Base-by-base conservation (phyloP, 2,113 vertebrate species). In the Oreotragus oreotragus region DNA sequence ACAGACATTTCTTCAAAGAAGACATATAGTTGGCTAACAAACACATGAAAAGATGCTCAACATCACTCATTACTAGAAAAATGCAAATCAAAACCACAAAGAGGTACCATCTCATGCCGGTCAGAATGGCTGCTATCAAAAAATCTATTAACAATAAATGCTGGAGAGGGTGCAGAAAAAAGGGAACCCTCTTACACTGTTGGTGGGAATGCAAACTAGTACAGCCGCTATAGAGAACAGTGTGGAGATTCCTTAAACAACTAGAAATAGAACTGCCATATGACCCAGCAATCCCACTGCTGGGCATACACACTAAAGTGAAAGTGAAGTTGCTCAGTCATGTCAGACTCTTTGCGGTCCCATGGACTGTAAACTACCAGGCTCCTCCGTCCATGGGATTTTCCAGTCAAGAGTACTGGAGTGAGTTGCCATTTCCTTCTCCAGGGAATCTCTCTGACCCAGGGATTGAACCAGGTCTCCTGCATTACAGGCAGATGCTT, bases 291-390 rank as follows among this genome's bases (percentile, higher is more conserved):
- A 70, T 70, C n/a, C 64, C n/a, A 36, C 64, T 21, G n/a, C n/a
- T 21, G 8, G n/a, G 64, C 64, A 21, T 2, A 70, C 64, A 36
- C 9, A 70, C 9, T 0, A n/a, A 66, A 66, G 33, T 66, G 62
- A n/a, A 66, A 66, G 33, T 66, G 3, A 66, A 66, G 16, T n/a
- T 0, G 0, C 8, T 66, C 62, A 66, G 33, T 66, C 0, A 4
- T n/a, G 33, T 66, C 33, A n/a, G 62, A 66, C 16, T 66, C 33
- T 66, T 19, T 66, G 33, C 3, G 0, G 33, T 66, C 8, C 16
- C 33, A 10, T 66, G 33, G 62, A n/a, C 62, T 66, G 16, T 9
- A 66, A 6, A 2, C 33, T 19, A 66, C 62, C 33, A 66, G 7
- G 62, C 33, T 66, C 33, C 64, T 66, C 64, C 4, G 4, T n/a